phyloP scores from a whole-genome alignment of 1,140 invertebrate species.

The Heliothis virescens region DNA sequence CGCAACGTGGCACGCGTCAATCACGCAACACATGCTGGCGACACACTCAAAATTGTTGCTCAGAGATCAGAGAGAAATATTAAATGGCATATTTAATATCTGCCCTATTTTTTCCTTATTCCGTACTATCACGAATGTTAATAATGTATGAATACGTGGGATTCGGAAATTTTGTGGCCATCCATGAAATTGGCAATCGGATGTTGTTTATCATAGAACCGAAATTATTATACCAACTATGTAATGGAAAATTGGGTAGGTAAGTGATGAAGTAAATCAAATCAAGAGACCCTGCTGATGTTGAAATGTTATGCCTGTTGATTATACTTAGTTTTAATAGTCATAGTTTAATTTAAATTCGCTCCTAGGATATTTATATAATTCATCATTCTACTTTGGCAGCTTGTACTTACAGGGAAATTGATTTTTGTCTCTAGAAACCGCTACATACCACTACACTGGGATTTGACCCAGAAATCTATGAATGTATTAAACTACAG shows the following conservation, averaged over 20 bases:
- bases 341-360: no score
- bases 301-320: no score
- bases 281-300: no score
- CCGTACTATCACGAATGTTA: constrained; percentile 30
- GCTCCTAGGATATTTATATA: no score
- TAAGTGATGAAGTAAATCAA: neutral
- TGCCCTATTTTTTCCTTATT: constrained; percentile 51
- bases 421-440: no score
- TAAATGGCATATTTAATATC: constrained; percentile 63
- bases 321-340: no score
- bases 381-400: no score
- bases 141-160: constrained; percentile 29
- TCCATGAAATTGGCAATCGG: constrained; percentile 27
- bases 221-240: constrained; percentile 17
- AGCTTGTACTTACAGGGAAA: no score
- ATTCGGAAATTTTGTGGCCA: constrained; percentile 25
- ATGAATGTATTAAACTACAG: no score
- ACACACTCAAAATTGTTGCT: constrained; percentile 72
- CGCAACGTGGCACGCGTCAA: constrained; percentile 69
- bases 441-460: no score
- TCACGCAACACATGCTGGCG: constrained; percentile 71
- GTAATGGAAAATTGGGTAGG: neutral
- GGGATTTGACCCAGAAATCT: no score
- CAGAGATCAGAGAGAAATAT: constrained; percentile 70
- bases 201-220: constrained; percentile 26